Evolutionary conservation across 2,888 invertebrate genomes (phyloP), one percentile per base, ranked within the genome.

Genomic region (Hydrotaea cyrtoneurina): DNA sequence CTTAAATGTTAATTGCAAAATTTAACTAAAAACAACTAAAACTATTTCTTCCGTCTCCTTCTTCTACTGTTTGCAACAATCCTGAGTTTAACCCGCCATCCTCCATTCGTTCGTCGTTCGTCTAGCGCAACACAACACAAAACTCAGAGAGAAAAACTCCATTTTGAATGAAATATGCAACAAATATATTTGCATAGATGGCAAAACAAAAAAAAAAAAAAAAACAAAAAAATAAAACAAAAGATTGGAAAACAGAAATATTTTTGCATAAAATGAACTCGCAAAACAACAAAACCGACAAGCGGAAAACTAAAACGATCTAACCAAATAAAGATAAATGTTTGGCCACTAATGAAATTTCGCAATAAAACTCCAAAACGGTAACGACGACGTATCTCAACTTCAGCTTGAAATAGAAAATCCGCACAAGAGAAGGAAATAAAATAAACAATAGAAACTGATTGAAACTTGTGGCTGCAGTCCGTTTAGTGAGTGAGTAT

Each of bases 1-100:
- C 78, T 62, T 55, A 79, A 79, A 82, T 64, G 75, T 78, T 82
- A 79, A 82, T 79, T 79, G 75, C 73, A 64, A 82, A 76, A 21
- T 15, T 59, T 26, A 59, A 59, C 23, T 2, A 15, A 59, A 59
- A 23, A 55, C 59, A 59, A n/a, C n/a, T n/a, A 26, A 59, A 59
- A 59, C 59, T 59, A 59, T 59, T 59, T 59, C 59, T 59, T 59
- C 59, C 59, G 23, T 59, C 26, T 59, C 26, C 59, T 21, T 19
- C 53, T 8, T 31, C 50, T 2, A n/a, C 43, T n/a, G 2, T 7
- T 26, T 10, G 59, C 59, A 59, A 21, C 21, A 11, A 23, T 17
- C 19, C 57, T n/a, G n/a, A 21, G 57, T 11, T 23, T 21, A 5
- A 43, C 57, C 23, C 8, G 11, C 57, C 57, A 10, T 21, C 57